Conservation (phyloP, 2,797 vertebrate species). For the Xenentodon cancila region DNA sequence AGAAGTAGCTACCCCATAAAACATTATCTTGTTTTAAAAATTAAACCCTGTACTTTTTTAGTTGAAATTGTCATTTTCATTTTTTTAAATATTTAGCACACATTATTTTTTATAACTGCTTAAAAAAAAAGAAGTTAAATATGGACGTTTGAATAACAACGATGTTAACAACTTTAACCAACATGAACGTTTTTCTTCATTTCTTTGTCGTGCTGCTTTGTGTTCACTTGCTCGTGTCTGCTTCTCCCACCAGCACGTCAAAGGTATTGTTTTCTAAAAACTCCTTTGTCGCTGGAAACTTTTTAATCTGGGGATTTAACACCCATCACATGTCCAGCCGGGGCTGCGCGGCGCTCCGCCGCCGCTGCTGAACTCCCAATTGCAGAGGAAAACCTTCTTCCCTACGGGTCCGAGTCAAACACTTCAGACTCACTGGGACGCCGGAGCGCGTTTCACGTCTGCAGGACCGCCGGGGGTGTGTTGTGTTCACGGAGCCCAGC, state of each 20-base stretch:
- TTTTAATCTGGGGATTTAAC: conserved; percentile 80
- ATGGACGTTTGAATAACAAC: no score
- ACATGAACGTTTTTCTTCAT: no score
- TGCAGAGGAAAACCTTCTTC: conserved; percentile 26
- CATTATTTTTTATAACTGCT: no score
- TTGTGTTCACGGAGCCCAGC: background rate
- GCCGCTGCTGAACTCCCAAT: conserved; percentile 39
- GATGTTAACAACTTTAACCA: no score
- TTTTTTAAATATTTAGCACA: no score
- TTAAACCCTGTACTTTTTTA: no score
- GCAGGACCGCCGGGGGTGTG: conserved; percentile 1
- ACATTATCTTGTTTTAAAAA: no score
- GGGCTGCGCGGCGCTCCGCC: conserved; percentile 33
- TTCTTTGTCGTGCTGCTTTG: no score
- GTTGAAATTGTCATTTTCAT: no score
- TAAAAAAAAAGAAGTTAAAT: no score
- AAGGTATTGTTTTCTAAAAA: conserved; percentile 69
- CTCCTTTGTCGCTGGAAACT: conserved; percentile 78
- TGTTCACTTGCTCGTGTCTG: background rate
- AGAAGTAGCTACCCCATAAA: no score
- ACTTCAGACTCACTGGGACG: conserved; percentile 7
- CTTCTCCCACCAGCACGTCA: conserved; percentile 43
- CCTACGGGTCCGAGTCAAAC: conserved; percentile 5
- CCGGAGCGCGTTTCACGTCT: conserved; percentile 16
- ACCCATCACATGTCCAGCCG: conserved; percentile 79